Evolutionary conservation across 2,797 vertebrate genomes (phyloP).

Genomic region (Ctenosaura bakeri): DNA sequence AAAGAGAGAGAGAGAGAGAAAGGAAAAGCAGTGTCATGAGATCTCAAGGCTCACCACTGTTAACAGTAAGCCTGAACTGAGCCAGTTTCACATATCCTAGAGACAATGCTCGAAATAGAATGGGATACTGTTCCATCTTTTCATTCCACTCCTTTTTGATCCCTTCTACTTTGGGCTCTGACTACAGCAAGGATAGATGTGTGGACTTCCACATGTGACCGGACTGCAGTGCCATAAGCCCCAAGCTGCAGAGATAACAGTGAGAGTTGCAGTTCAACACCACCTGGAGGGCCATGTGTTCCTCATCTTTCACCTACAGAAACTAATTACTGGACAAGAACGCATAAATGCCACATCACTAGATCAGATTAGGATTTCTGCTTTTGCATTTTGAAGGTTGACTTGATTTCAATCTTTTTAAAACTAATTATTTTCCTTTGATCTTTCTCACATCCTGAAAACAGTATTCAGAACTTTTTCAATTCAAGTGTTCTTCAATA

Average conservation of each 20-base stretch:
- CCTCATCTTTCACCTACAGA: not conserved
- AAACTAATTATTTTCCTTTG: not conserved
- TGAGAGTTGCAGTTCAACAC: not conserved
- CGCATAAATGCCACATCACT: not conserved
- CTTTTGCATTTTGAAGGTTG: not conserved
- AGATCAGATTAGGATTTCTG: not conserved
- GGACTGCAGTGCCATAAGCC: not conserved
- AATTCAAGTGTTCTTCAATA: conserved; percentile 27
- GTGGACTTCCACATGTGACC: not conserved
- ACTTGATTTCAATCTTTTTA: not conserved
- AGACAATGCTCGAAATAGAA: not conserved
- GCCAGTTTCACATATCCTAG: not conserved
- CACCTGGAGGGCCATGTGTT: not conserved
- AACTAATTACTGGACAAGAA: not conserved
- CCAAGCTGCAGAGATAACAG: not conserved
- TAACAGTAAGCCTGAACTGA: not conserved
- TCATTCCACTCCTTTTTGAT: not conserved
- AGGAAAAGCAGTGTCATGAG: not conserved
- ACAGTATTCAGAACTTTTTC: not conserved
- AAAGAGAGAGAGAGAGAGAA: too few relatives aligned
- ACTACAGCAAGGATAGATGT: not conserved
- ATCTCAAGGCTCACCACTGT: not conserved
- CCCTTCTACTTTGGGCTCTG: not conserved
- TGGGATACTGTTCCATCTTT: not conserved
- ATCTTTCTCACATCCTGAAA: not conserved